Evolutionary conservation across 2,888 invertebrate species (phyloP).

Genomic region (Gnatocerus cornutus): DNA sequence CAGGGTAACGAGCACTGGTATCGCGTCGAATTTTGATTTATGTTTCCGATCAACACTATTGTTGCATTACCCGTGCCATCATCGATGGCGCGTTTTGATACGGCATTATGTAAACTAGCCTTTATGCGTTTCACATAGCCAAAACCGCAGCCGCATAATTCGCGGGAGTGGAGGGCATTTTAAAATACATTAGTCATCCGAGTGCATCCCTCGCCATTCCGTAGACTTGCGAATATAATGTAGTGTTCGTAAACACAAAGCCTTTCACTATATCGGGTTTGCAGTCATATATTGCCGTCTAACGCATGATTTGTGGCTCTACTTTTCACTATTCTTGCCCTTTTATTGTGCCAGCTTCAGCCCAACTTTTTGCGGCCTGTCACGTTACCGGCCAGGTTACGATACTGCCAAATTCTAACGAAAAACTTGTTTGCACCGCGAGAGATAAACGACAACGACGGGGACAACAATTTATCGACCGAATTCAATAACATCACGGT

Average conservation of each 20-base stretch:
- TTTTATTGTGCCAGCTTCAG: slow-evolving; percentile 58
- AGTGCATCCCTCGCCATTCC: slow-evolving; percentile 61
- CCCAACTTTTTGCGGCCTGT: slow-evolving; percentile 56
- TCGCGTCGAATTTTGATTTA: slow-evolving; percentile 68
- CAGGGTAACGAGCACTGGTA: slow-evolving; percentile 65
- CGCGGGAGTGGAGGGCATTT: slow-evolving; percentile 60
- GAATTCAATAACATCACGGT: slow-evolving; percentile 36
- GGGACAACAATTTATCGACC: slow-evolving; percentile 27
- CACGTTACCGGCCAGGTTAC: slow-evolving; percentile 57
- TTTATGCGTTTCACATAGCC: slow-evolving; percentile 40
- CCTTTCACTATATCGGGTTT: slow-evolving; percentile 63
- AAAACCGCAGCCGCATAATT: slow-evolving; percentile 57
- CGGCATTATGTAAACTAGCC: slow-evolving; percentile 51
- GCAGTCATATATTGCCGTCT: slow-evolving; percentile 64
- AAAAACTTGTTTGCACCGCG: slow-evolving; percentile 53
- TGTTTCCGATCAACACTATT: slow-evolving; percentile 64
- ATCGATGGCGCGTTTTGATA: slow-evolving; percentile 13
- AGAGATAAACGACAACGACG: slow-evolving; percentile 41
- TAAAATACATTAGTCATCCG: slow-evolving; percentile 65
- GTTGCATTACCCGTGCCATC: slow-evolving; percentile 62
- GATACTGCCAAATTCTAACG: slow-evolving; percentile 51
- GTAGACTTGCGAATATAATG: slow-evolving; percentile 64
- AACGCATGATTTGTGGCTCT: slow-evolving; percentile 63
- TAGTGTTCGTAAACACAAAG: slow-evolving; percentile 66
- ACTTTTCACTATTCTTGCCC: slow-evolving; percentile 62